Evolutionary conservation across 2,113 vertebrate species (phyloP).

Genomic region (Lucifuga dentata): DNA sequence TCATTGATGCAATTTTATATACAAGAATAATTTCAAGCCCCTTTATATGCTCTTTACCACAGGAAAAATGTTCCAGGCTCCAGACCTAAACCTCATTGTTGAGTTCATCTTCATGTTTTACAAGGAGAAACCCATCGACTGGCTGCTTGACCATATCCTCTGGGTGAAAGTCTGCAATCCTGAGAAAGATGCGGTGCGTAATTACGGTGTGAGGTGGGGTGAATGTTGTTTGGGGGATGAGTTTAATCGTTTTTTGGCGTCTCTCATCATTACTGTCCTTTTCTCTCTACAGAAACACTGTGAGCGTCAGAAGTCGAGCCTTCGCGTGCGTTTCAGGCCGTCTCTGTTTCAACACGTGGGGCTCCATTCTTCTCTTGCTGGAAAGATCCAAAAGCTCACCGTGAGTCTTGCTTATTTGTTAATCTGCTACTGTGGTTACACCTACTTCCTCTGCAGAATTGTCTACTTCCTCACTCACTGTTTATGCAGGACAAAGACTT

Average conservation of each 20-base stretch:
- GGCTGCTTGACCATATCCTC: constrained; percentile 97
- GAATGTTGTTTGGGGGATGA: no score
- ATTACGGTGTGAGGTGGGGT: no score
- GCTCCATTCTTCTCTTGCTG: constrained; percentile 95
- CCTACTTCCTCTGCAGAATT: constrained; percentile 24
- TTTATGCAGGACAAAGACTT: constrained; percentile 95
- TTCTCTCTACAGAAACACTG: constrained; percentile 89
- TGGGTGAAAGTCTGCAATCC: constrained; percentile 99
- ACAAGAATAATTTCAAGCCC: not conserved
- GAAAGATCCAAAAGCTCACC: constrained; percentile 98
- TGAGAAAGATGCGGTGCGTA: constrained; percentile 97
- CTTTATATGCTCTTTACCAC: constrained; percentile 45
- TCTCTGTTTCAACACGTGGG: constrained; percentile 98
- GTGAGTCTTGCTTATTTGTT: constrained; percentile 78
- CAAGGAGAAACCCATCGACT: constrained; percentile 98
- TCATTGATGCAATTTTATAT: no score
- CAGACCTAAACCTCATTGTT: constrained; percentile 96
- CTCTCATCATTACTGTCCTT: no score
- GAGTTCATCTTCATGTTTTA: constrained; percentile 99
- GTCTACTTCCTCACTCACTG: constrained; percentile 6
- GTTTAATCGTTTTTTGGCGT: no score
- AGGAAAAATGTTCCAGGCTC: constrained; percentile 99
- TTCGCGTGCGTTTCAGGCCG: constrained; percentile 96
- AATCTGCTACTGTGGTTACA: not conserved
- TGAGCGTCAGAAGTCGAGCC: constrained; percentile 96